phyloP scores from a whole-genome alignment of 2,888 invertebrate species.

The Tenodera sinensis region DNA sequence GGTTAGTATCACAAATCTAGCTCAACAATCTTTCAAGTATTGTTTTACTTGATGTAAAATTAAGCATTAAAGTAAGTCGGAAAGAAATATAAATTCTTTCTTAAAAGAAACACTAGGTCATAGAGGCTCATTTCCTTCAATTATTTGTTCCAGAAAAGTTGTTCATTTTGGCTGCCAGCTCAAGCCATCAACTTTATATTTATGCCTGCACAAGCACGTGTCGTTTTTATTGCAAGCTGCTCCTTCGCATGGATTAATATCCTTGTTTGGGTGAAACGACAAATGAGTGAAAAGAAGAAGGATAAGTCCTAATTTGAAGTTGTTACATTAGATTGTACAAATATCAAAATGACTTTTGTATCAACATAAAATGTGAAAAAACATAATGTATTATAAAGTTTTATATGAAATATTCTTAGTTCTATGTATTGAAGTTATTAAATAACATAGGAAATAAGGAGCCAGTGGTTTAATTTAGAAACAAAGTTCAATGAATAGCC shows the following conservation, averaged over 20 bases:
- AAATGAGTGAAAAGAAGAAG: conserved; percentile 43
- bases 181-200: conserved; percentile 74
- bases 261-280: conserved; percentile 75
- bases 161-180: conserved; percentile 79
- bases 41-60: too few species aligned
- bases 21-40: too few species aligned
- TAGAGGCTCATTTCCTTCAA: too few species aligned
- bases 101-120: too few species aligned
- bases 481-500: too few species aligned
- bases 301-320: not conserved
- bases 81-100: too few species aligned
- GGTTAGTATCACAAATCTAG: too few species aligned
- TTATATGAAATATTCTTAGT: too few species aligned
- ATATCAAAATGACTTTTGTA: not conserved
- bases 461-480: too few species aligned
- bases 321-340: not conserved
- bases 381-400: not conserved
- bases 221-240: conserved; percentile 73
- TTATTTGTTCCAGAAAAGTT: conserved; percentile 56
- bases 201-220: conserved; percentile 67
- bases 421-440: too few species aligned
- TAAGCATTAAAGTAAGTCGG: too few species aligned
- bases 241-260: conserved; percentile 84
- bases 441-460: too few species aligned
- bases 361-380: not conserved